Base-by-base conservation (phyloP, 2,113 vertebrate species). In the Fukomys damarensis region DNA sequence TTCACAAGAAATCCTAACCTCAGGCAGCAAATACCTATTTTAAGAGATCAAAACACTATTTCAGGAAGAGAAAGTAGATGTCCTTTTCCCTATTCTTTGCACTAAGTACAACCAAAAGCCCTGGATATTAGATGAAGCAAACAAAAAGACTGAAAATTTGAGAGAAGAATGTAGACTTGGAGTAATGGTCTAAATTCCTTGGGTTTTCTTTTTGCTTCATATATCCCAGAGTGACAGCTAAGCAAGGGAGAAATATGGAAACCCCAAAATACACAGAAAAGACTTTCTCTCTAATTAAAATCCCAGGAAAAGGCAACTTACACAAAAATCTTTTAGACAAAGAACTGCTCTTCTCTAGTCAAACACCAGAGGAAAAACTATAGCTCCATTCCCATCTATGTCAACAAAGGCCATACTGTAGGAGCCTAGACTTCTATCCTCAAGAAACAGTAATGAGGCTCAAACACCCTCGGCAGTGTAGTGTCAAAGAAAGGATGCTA, bases 41-140 rank as follows among this genome's bases (percentile, higher is more conserved):
- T 92, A 20, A 96, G 35, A 80, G 9, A 89, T 54, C 94, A 77
- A 92, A 92, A 91, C 16, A 77, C 90, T 93, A 89, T 89, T 89
- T 46, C 22, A 93, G 49, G 26, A 94, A 93, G 43, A 90, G 6
- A 7, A 7, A 61, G 3, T 63, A 86, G 9, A 96, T 52, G n/a
- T 65, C 49, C 13, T 68, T 95, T 94, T 86, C 49, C 28, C 59
- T 89, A 74, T 91, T 91, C 4, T 26, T 46, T 77, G 35, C 22
- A 61, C 30, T 91, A 81, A n/a, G 5, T 81, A 91, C 22, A 95
- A 83, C 30, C 82, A 88, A 85, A 94, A 91, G 13, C 19, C 5
- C 32, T 82, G 22, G 32, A 84, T 5, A 70, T 88, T 41, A 80
- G 66, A 52, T 63, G 56, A 88, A 93, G 65, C 38, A 79, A 88